phyloP scores from a whole-genome alignment of 2,888 invertebrate species.

The Gasteruption jaculator region DNA sequence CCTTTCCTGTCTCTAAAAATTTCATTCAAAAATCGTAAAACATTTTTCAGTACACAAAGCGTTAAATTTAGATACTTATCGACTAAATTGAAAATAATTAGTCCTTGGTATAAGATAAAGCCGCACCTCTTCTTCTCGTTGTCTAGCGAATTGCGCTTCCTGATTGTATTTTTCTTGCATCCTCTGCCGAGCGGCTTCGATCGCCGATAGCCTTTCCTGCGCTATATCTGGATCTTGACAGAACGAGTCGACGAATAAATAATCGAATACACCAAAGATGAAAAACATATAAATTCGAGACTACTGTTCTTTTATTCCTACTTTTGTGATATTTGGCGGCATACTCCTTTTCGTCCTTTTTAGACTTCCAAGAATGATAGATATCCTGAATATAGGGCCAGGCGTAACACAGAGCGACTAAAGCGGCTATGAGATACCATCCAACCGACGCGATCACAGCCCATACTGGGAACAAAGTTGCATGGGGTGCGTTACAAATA shows the following conservation, averaged over 20 bases:
- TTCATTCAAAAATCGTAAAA: slow-evolving; percentile 11
- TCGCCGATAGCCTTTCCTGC: slow-evolving; percentile 39
- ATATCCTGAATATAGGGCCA: slow-evolving; percentile 43
- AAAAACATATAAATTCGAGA: background rate
- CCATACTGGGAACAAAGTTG: slow-evolving; percentile 37
- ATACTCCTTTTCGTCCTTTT: slow-evolving; percentile 47
- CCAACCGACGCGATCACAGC: slow-evolving; percentile 37
- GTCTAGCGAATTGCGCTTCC: slow-evolving; percentile 39
- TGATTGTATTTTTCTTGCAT: slow-evolving; percentile 50
- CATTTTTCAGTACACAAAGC: slow-evolving; percentile 8
- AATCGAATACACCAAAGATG: slow-evolving; percentile 10
- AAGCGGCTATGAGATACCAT: slow-evolving; percentile 47
- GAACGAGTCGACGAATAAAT: slow-evolving; percentile 7
- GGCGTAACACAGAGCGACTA: slow-evolving; percentile 36
- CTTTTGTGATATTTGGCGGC: slow-evolving; percentile 53
- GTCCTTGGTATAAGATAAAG: background rate
- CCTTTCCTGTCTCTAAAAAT: slow-evolving; percentile 37
- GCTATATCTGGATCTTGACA: slow-evolving; percentile 51
- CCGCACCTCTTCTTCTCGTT: slow-evolving; percentile 47
- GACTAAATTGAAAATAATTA: slow-evolving; percentile 5
- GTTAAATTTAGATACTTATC: background rate
- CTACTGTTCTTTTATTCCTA: slow-evolving; percentile 28
- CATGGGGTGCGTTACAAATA: no score
- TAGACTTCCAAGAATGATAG: slow-evolving; percentile 41
- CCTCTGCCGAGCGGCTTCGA: slow-evolving; percentile 46